Conservation (phyloP, 2,888 invertebrate genomes). For the Spatulosminthurus flaviceps region DNA sequence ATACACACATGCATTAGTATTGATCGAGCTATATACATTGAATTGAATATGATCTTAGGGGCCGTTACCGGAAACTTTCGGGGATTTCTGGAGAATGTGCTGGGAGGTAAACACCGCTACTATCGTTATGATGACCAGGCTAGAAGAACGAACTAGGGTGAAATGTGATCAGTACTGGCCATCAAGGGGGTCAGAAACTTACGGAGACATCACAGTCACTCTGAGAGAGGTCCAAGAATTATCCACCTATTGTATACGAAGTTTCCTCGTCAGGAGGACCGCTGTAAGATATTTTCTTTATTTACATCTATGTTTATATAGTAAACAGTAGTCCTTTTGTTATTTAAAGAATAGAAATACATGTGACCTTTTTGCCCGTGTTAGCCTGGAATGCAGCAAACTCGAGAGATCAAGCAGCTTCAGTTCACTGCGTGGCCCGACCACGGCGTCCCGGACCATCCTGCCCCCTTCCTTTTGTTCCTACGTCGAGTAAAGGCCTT, state of each 20-base stretch:
- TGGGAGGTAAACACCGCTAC: slow-evolving; percentile 96
- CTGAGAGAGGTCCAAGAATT: slow-evolving; percentile 95
- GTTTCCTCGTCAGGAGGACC: slow-evolving; percentile 84
- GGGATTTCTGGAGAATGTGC: slow-evolving; percentile 99
- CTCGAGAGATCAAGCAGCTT: slow-evolving; percentile 94
- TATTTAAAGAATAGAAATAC: not conserved
- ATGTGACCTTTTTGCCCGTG: slow-evolving; percentile 63
- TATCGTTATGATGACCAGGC: slow-evolving; percentile 99
- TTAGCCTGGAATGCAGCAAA: slow-evolving; percentile 79
- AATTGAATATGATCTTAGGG: slow-evolving; percentile 75
- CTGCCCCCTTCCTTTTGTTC: slow-evolving; percentile 98
- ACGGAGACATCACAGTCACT: slow-evolving; percentile 93
- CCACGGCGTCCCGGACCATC: slow-evolving; percentile 90
- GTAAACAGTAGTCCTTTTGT: too few relatives aligned
- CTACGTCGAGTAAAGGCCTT: slow-evolving; percentile 89
- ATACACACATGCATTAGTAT: too few relatives aligned
- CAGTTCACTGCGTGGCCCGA: slow-evolving; percentile 99
- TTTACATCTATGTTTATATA: too few relatives aligned
- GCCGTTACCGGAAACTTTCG: slow-evolving; percentile 95
- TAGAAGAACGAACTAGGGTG: slow-evolving; percentile 95
- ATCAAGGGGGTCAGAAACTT: slow-evolving; percentile 86
- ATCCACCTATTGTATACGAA: slow-evolving; percentile 97
- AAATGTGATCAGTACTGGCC: slow-evolving; percentile 86
- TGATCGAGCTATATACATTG: too few relatives aligned
- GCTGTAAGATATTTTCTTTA: slow-evolving; percentile 65